These are phyloP conservation scores for Boloria selene DNA, from an alignment of 2,888 invertebrate species.

Conservation along the genomic window DNA sequence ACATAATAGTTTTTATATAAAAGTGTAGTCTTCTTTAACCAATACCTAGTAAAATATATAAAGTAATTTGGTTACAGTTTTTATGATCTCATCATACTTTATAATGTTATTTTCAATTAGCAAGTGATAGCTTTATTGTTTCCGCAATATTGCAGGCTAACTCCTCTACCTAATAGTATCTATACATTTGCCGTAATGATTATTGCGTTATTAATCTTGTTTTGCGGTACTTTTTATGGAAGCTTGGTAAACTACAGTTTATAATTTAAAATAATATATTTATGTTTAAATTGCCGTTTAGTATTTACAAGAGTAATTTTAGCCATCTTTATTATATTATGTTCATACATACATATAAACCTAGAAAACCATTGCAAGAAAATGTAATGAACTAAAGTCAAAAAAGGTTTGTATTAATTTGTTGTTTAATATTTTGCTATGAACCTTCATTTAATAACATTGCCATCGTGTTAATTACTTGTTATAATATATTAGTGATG, in stretches of 20 bases:
- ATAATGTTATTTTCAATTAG: constrained; percentile 1
- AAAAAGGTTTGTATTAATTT: too few relatives aligned
- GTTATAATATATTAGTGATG: too few relatives aligned
- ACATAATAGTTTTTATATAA: constrained; percentile 12
- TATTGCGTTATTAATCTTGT: background rate
- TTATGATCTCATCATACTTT: background rate
- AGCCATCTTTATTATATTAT: too few relatives aligned
- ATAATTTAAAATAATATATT: too few relatives aligned
- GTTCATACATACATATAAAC: too few relatives aligned
- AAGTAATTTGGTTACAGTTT: background rate
- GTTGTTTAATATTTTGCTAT: too few relatives aligned
- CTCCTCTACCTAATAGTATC: background rate
- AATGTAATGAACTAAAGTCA: too few relatives aligned
- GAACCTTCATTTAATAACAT: too few relatives aligned
- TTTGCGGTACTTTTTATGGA: constrained; percentile 8
- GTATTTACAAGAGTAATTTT: too few relatives aligned
- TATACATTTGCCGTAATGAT: constrained; percentile 1
- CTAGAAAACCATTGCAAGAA: too few relatives aligned
- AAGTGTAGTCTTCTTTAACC: background rate
- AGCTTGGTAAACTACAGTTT: background rate
- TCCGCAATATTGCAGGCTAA: constrained; percentile 1
- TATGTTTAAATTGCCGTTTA: too few relatives aligned
- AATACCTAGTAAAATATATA: background rate
- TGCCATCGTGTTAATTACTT: too few relatives aligned
- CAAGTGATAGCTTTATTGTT: constrained; percentile 8